Base-by-base conservation (phyloP, 2,113 vertebrate species). In the Pionites leucogaster region DNA sequence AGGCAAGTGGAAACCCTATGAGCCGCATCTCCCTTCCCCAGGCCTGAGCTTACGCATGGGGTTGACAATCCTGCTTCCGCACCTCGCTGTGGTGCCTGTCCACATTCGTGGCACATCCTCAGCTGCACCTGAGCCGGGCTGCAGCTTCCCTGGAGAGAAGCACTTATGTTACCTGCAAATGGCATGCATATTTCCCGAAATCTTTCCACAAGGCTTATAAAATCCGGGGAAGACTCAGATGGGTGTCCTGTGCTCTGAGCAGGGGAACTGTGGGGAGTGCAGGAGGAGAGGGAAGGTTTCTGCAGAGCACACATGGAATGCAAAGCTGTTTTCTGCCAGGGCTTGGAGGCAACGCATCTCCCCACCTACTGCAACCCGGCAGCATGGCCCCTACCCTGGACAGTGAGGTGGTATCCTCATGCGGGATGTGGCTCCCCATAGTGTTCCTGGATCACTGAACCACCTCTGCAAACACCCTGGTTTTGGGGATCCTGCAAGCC, bases 341-440 rank as follows among this genome's bases (percentile, higher is more conserved):
- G 42, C 72, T 91, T 50, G 81, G 65, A 82, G 71, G 29, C 60
- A 77, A 95, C 0, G 6, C 5, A 0, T 77, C 37, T 68, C 17
- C 71, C 72, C 28, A 9, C 64, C 84, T 81, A 2, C 80, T 44
- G 86, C 93, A 95, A 11, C 41, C 68, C 60, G 71, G 91, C 83
- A 65, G 86, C 46, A 25, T n/a, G 69, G 80, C 64, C 63, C 67
- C 71, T 24, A 27, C 9, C 57, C 28, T 0, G 0, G 39, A 13
- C 55, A 24, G 44, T 0, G 1, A 60, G 64, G 46, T 59, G 3
- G 17, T 2, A 0, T 52, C 64, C 59, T 64, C 44, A 10, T 5
- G 0, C 2, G 2, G 85, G 55, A 33, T 0, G 7, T 6, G 67
- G 79, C 75, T 91, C 44, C 57, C 4, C 2, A 3, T 11, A 2